Base-by-base conservation (phyloP, 2,888 invertebrate species). In the Leptothorax acervorum region DNA sequence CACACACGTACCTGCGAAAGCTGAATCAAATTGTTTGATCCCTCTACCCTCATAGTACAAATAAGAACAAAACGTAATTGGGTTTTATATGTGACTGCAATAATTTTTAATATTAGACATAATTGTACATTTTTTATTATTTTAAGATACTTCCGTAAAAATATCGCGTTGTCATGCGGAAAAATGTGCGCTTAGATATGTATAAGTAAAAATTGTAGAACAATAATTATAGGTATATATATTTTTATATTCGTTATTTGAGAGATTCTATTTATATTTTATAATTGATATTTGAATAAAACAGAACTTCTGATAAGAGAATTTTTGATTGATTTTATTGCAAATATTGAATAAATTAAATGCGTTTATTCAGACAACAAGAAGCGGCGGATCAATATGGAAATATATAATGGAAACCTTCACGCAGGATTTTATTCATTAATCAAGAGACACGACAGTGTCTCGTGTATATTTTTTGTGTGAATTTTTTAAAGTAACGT, bases 351-450 rank as follows among this genome's bases (percentile, higher is more conserved):
- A 66, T 55, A 45, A 79, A 45, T 45, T 70, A 70, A 31, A 51
- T 35, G 11, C 4, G 18, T 3, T 18, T 45, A n/a, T 45, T 42
- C 39, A 39, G 0, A 6, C 0, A 39, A 75, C 3, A 9, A 60
- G 2, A 23, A 66, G 8, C 15, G n/a, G 35, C 3, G n/a, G 35
- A 8, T 6, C 12, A 74, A 62, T 15, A 39, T 18, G 15, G 48
- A 15, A 48, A 55, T n/a, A 28, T 11, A 0, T 55, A 55, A 4
- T 51, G 6, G 15, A 63, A 45, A 62, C 35, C 15, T 18, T 57
- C 9, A 18, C 0, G n/a, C 9, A 70, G 28, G 12, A 18, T 63
- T 82, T 57, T 31, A 62, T 86, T 88, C 39, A 82, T 87, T 75
- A 31, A 55, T 83, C 51, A 48, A 48, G 48, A 48, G 15, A 48